These are phyloP conservation scores for Tortricodes alternella DNA, from an alignment of 2,888 invertebrate genomes.

Conservation along the genomic window DNA sequence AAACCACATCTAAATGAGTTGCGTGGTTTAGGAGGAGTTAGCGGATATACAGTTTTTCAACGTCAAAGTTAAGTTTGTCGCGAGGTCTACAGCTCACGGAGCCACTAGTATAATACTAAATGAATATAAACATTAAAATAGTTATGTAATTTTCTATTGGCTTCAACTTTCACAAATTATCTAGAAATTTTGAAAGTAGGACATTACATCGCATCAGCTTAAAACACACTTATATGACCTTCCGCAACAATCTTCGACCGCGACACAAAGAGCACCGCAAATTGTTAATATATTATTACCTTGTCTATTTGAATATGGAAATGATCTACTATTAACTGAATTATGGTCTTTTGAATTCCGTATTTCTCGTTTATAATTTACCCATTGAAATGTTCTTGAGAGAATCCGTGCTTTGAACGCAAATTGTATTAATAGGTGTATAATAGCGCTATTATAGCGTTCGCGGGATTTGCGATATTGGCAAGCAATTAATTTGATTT, in stretches of 20 bases:
- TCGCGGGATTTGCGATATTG: background rate
- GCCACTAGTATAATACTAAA: too few relatives aligned
- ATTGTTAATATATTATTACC: slow-evolving; percentile 32
- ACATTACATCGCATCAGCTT: background rate
- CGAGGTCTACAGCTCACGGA: too few relatives aligned
- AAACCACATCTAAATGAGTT: too few relatives aligned
- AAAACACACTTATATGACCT: background rate
- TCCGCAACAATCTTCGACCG: background rate
- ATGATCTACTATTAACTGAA: slow-evolving; percentile 39
- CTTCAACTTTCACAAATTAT: too few relatives aligned
- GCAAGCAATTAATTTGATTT: background rate
- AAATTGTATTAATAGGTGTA: slow-evolving; percentile 10
- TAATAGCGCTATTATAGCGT: background rate
- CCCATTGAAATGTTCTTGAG: background rate
- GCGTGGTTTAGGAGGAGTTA: too few relatives aligned
- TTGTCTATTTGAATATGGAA: slow-evolving; percentile 45
- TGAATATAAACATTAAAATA: too few relatives aligned
- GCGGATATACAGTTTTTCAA: too few relatives aligned
- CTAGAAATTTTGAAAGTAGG: background rate
- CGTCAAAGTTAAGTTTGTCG: too few relatives aligned
- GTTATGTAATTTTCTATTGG: too few relatives aligned
- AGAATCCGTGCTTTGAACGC: background rate
- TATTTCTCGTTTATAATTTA: background rate
- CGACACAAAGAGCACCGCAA: slow-evolving; percentile 11
- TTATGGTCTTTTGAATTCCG: slow-evolving; percentile 6